Evolutionary conservation across 2,888 invertebrate species (phyloP).

Genomic region (Lamproptera curius): DNA sequence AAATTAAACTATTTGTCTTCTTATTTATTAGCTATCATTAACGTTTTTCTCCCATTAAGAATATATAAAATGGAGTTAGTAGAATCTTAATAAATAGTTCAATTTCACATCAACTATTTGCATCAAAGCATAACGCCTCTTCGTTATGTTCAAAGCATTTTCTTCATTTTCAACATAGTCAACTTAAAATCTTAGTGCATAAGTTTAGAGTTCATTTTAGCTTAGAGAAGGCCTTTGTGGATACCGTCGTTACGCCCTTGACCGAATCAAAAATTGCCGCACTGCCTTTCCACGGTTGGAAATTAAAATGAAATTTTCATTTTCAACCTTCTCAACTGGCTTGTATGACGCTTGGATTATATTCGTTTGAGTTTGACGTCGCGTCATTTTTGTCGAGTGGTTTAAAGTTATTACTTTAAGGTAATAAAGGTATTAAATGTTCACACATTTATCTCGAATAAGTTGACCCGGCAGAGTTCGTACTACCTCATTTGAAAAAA

Average conservation of each 20-base stretch:
- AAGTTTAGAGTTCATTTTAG: slow-evolving; percentile 3
- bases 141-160: slow-evolving; percentile 19
- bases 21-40: no score
- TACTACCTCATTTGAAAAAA: no score
- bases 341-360: no score
- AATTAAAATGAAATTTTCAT: slow-evolving; percentile 18
- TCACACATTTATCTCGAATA: no score
- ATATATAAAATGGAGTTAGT: no score
- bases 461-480: no score
- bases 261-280: slow-evolving; percentile 19
- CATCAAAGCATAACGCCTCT: slow-evolving; percentile 17
- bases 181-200: background rate
- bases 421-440: no score
- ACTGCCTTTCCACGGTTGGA: slow-evolving; percentile 13
- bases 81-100: no score
- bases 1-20: no score
- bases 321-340: background rate
- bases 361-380: no score
- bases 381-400: background rate
- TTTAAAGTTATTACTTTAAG: background rate
- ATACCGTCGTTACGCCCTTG: slow-evolving; percentile 16
- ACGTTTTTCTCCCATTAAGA: no score
- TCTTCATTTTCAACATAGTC: slow-evolving; percentile 11
- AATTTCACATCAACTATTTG: slow-evolving; percentile 19
- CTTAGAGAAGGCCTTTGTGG: background rate